Evolutionary conservation across 1,140 invertebrate genomes (phyloP), one percentile per base, ranked within the genome.

Genomic region (Onthophagus taurus): DNA sequence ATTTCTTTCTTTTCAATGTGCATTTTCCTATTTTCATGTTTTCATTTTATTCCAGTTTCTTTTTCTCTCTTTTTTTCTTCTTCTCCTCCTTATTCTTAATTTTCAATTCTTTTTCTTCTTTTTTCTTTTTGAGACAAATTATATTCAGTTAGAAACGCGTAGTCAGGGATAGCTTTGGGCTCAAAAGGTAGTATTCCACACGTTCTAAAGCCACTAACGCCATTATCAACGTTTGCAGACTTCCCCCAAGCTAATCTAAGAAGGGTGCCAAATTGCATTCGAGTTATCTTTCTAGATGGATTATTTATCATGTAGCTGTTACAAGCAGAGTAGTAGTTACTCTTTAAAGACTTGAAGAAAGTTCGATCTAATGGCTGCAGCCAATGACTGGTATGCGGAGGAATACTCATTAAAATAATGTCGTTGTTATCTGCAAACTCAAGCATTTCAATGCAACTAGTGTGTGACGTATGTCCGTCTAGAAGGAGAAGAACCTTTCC

Each of bases 401-500:
- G n/a, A n/a, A n/a, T n/a, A n/a, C n/a, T n/a, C n/a, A 29, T 29
- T 12, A 34, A 16, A 11, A 34, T 16, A 13, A 34, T 14, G 9
- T 34, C 31, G 16, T 34, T n/a, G 9, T 11, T 16, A 16, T 34
- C 31, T 13, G 31, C 31, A n/a, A 34, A 16, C 31, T 34, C 31
- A 8, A 34, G 16, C 8, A 34, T 8, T 34, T 34, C 31, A 16
- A 34, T 16, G 31, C 8, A 13, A 34, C n/a, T 34, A 6, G n/a
- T 13, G 16, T 34, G 31, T 13, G 62, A 63, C 17, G 55, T 47
- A 47, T 68, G 61, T 13, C 63, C 60, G 50, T 69, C 65, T 36
- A 69, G 50, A 47, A 68, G 54, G 5, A 64, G 31, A 18, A 67
- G 43, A 31, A 55, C 55, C 42, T 64, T 67, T 31, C 60, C 61